phyloP scores from a whole-genome alignment of 2,797 vertebrate genomes.

The Sebastes cheni region DNA sequence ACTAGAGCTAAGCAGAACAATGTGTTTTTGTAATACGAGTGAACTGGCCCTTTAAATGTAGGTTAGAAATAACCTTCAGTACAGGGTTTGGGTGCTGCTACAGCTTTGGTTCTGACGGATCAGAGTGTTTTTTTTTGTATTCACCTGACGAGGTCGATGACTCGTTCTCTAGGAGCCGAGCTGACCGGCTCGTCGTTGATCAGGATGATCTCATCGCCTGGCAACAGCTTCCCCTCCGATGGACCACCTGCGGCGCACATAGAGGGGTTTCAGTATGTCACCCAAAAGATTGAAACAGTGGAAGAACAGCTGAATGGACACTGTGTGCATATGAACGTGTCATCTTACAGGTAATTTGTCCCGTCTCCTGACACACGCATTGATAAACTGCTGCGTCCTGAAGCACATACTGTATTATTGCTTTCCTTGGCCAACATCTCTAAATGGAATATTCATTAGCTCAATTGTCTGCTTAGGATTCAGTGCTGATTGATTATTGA shows the following conservation, averaged over 20 bases:
- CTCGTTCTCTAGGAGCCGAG: constrained; percentile 92
- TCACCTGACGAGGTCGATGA: constrained; percentile 97
- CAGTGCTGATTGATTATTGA: constrained; percentile 52
- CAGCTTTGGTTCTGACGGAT: neutral
- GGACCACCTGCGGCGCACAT: constrained; percentile 83
- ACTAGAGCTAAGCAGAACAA: neutral
- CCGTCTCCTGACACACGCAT: neutral
- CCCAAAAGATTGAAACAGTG: neutral
- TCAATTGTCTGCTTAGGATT: constrained; percentile 51
- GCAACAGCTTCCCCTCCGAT: constrained; percentile 93
- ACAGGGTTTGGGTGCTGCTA: neutral
- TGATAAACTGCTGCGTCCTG: constrained; percentile 4
- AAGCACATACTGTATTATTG: neutral
- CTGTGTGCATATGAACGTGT: neutral
- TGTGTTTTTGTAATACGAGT: neutral
- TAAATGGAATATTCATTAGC: constrained; percentile 54
- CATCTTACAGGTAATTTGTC: neutral
- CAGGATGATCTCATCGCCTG: constrained; percentile 96
- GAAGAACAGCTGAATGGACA: neutral
- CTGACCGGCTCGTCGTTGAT: constrained; percentile 95
- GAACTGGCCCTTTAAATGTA: neutral
- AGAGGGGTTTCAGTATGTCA: neutral
- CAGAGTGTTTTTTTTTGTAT: neutral
- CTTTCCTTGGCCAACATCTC: neutral
- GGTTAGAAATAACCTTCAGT: neutral